Conservation (phyloP, 2,797 vertebrate genomes). For the Enteromius trimaculatus region DNA sequence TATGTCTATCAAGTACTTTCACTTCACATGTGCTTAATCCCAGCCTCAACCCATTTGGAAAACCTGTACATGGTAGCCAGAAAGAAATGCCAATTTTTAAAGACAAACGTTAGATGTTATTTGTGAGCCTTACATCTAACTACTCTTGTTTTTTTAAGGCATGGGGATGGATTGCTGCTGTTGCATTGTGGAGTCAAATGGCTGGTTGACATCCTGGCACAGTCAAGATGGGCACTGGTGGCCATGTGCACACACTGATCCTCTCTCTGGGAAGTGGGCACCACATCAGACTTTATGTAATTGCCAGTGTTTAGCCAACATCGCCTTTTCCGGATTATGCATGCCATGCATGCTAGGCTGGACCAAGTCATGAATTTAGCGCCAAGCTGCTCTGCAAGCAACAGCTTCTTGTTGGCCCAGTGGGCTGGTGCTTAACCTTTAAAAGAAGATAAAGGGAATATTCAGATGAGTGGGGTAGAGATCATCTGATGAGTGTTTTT, state of each 20-base stretch:
- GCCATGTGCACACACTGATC: constrained; percentile 5
- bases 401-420: constrained; percentile 34
- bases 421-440: constrained; percentile 35
- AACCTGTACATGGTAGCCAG: too few relatives aligned
- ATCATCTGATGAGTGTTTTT: not conserved
- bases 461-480: not conserved
- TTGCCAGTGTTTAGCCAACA: constrained; percentile 31
- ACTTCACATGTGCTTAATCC: too few relatives aligned
- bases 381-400: constrained; percentile 6
- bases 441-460: constrained; percentile 12
- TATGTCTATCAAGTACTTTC: too few relatives aligned
- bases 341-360: constrained; percentile 8
- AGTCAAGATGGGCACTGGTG: not conserved
- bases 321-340: constrained; percentile 25
- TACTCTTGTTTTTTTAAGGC: not conserved
- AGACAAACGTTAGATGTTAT: too few relatives aligned
- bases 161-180: not conserved
- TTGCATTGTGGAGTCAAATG: not conserved
- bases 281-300: constrained; percentile 29
- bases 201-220: constrained; percentile 29
- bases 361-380: constrained; percentile 13
- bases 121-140: not conserved
- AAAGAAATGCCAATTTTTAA: too few relatives aligned
- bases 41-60: too few relatives aligned
- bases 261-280: constrained; percentile 16